Base-by-base conservation (phyloP, 2,888 invertebrate species). In the Onchidella celtica region DNA sequence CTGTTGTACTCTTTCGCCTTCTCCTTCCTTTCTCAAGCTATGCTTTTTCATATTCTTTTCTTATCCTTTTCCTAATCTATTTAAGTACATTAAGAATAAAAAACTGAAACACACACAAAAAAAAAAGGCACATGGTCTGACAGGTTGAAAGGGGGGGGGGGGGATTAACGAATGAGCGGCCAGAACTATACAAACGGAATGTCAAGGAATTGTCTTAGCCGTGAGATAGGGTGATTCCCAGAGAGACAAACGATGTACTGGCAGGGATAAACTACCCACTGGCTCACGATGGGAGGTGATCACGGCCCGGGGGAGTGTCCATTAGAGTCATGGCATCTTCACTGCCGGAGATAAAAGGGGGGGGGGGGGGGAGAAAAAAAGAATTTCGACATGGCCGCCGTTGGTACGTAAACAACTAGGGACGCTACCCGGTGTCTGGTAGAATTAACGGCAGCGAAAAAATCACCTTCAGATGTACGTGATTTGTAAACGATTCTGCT, bases 241-340 rank as follows among this genome's bases (percentile, higher is more conserved):
- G 1, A 36, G 3, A 59, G 59, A 24, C 24, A 11, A 73, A 14
- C 36, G 61, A 38, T 34, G 57, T 17, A 69, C 29, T 27, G 59
- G 36, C 3, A 73, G 38, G 32, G 36, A 36, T n/a, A n/a, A 59
- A 61, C 36, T 61, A 47, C 47, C 9, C 17, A 47, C 59, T 9
- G 36, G 59, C 57, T 32, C 73, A 59, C 14, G 38, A 34, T 73
- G 73, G 59, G 34, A 73, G 59, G 0, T 27, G 34, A 73, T 73
- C 73, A 27, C 4, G 4, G n/a, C 4, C 3, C 11, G 34, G 3
- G 32, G 34, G 4, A n/a, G 36, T 59, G 59, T 29, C 72, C 73
- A 73, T 73, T 73, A 73, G 59, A 59, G 36, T n/a, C 61, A 3
- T 73, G 73, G 32, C 73, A 73, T 73, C 36, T 36, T 59, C 57